Evolutionary conservation across 2,888 invertebrate species (phyloP).

Genomic region (Dryobota labecula): DNA sequence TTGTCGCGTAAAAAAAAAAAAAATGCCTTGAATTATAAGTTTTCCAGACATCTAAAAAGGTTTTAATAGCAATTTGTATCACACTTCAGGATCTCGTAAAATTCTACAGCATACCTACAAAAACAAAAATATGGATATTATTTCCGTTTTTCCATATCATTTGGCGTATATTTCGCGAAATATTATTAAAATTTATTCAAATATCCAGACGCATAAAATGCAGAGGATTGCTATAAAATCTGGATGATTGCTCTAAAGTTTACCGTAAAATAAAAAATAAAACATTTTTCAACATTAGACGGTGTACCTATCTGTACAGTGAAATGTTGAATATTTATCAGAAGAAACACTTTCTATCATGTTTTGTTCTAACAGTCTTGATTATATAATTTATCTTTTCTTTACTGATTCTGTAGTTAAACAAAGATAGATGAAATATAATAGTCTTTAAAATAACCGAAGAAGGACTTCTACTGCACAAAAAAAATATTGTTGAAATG

Average conservation of each 20-base stretch:
- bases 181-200: constrained; percentile 54
- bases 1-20: too few species aligned
- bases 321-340: constrained; percentile 7
- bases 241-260: constrained; percentile 18
- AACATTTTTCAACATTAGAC: constrained; percentile 1
- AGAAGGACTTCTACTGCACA: too few species aligned
- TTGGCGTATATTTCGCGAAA: constrained; percentile 1
- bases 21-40: neutral
- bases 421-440: neutral
- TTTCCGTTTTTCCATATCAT: constrained; percentile 37
- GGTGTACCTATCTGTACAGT: neutral
- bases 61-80: constrained; percentile 7
- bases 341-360: neutral
- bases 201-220: constrained; percentile 51
- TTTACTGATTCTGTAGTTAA: too few species aligned
- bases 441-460: neutral
- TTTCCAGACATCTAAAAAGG: neutral
- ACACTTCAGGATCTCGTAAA: neutral
- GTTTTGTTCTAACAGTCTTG: neutral
- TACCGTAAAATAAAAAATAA: constrained; percentile 32
- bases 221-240: constrained; percentile 32
- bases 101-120: neutral
- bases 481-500: neutral
- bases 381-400: too few species aligned
- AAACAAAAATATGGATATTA: constrained; percentile 29